These are phyloP conservation scores for Astatoreochromis straeleni DNA, from an alignment of 2,113 vertebrate species.

Conservation along the genomic window DNA sequence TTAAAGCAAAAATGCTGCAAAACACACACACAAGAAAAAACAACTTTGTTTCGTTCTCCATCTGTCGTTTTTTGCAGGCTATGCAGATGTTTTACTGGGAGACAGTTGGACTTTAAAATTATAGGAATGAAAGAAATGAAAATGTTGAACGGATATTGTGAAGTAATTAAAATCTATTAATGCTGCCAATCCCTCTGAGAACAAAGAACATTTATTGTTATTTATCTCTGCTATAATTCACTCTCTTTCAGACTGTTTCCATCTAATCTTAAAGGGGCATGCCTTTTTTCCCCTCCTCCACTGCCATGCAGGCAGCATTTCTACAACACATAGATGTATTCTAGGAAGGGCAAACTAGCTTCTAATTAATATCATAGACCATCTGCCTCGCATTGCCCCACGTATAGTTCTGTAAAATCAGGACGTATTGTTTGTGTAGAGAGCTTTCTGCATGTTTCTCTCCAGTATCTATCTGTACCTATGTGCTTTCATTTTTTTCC, in stretches of 20 bases:
- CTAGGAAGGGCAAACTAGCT: slow-evolving; percentile 24
- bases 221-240: not conserved
- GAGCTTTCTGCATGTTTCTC: not conserved
- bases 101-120: not conserved
- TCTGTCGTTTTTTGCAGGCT: not conserved
- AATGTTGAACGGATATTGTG: not conserved
- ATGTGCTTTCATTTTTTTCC: not conserved
- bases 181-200: not conserved
- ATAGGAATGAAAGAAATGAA: not conserved
- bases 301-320: not conserved
- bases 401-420: slow-evolving; percentile 17
- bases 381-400: slow-evolving; percentile 50
- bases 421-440: slow-evolving; percentile 10
- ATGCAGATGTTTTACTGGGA: not conserved
- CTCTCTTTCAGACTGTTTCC: not conserved
- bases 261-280: not conserved
- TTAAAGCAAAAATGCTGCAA: not conserved
- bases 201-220: not conserved
- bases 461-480: not conserved
- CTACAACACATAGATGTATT: slow-evolving; percentile 13
- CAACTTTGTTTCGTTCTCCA: not conserved
- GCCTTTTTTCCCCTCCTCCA: not conserved
- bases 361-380: slow-evolving; percentile 58
- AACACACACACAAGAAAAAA: not conserved
- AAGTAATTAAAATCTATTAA: not conserved